A percentile compares a stretch with the other conserved stretches of the same genome.
These are phyloP conservation scores for Neuroscelio doddi DNA, from an alignment of 2,888 invertebrate species.

Conservation along the genomic window DNA sequence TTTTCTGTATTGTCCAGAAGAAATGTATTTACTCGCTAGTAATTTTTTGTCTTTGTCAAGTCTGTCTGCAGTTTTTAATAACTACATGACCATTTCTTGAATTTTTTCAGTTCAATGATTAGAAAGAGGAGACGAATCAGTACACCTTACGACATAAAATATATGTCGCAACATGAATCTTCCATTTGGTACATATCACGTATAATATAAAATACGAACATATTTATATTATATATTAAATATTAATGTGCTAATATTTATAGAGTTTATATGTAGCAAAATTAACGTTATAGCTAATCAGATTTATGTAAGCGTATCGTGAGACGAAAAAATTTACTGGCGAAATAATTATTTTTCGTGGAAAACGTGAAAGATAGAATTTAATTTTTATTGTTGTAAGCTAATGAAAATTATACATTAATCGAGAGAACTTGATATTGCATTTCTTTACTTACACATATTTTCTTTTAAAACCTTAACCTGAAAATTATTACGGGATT, in stretches of 20 bases:
- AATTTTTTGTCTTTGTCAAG: too few species aligned
- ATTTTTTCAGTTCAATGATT: neutral
- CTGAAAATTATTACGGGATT: too few species aligned
- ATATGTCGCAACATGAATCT: constrained; percentile 66
- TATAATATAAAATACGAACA: constrained; percentile 43
- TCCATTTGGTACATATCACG: constrained; percentile 72
- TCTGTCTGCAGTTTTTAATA: too few species aligned
- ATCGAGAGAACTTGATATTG: too few species aligned
- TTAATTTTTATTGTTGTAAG: too few species aligned
- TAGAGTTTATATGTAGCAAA: constrained; percentile 42
- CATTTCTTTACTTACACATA: too few species aligned
- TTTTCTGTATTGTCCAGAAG: too few species aligned
- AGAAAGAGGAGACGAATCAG: constrained; percentile 26
- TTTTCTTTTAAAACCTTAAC: too few species aligned
- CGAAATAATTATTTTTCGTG: constrained; percentile 41
- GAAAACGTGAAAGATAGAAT: constrained; percentile 12
- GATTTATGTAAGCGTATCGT: constrained; percentile 27
- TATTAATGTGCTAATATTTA: constrained; percentile 40
- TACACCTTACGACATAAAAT: constrained; percentile 44
- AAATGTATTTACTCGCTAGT: too few species aligned
- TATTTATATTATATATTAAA: constrained; percentile 41
- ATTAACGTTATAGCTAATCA: constrained; percentile 39
- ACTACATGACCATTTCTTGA: too few species aligned
- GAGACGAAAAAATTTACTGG: constrained; percentile 22
- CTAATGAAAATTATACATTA: too few species aligned